These are phyloP conservation scores for Lacerta bilineata DNA, from an alignment of 2,797 vertebrate genomes.

Conservation along the genomic window DNA sequence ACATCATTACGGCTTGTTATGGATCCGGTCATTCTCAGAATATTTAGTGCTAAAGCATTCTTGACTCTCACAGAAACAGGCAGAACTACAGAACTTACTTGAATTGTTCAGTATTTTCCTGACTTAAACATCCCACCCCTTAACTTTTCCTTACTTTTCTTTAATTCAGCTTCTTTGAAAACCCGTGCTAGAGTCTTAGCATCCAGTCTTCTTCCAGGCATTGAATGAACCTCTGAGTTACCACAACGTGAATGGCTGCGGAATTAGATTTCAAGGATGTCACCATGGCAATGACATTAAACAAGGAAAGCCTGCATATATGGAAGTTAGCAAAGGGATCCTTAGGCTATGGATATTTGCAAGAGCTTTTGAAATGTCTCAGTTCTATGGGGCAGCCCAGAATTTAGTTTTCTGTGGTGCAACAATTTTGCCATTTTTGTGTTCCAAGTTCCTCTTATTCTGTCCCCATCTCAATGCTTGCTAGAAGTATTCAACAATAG, in stretches of 20 bases:
- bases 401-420: neutral
- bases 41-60: neutral
- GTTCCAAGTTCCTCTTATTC: neutral
- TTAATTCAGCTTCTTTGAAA: neutral
- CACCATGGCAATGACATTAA: slow-evolving; percentile 51
- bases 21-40: neutral
- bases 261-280: slow-evolving; percentile 37
- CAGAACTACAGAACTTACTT: neutral
- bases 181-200: neutral
- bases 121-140: neutral
- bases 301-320: slow-evolving; percentile 50
- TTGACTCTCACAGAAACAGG: neutral
- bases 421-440: neutral
- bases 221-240: slow-evolving; percentile 37
- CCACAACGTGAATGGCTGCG: slow-evolving; percentile 33
- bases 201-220: slow-evolving; percentile 39
- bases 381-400: neutral
- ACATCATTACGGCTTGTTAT: neutral
- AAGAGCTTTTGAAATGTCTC: neutral
- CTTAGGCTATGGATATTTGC: slow-evolving; percentile 18
- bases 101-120: neutral
- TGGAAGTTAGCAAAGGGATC: slow-evolving; percentile 14
- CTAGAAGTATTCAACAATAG: neutral
- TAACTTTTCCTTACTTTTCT: neutral
- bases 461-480: neutral